Evolutionary conservation across 1,140 invertebrate species (phyloP).

Genomic region (Odontomachus brunneus): DNA sequence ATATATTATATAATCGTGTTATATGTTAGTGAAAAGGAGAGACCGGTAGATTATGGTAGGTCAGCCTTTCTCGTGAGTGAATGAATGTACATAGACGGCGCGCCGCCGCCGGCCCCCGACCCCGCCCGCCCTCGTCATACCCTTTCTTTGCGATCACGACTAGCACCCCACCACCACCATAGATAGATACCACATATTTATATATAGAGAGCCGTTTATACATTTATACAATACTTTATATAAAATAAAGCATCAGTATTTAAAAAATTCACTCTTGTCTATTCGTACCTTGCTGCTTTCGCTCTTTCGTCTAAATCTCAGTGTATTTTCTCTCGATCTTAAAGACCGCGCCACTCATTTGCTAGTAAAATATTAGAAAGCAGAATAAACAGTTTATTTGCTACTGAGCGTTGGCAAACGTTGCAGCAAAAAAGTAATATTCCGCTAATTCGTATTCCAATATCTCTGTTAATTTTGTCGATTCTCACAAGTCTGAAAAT

Average conservation of each 20-base stretch:
- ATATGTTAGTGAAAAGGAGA: conserved; percentile 83
- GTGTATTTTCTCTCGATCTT: not conserved
- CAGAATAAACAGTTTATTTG: not conserved
- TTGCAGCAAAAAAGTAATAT: not conserved
- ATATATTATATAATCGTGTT: conserved; percentile 81
- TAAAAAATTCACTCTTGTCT: conserved; percentile 82
- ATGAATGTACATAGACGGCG: conserved; percentile 86
- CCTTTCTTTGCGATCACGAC: conserved; percentile 85
- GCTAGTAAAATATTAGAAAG: not conserved
- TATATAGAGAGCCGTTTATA: conserved; percentile 83
- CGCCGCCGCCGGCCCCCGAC: conserved; percentile 84
- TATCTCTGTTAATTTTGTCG: no score
- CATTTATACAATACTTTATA: conserved; percentile 87
- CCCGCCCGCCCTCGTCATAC: conserved; percentile 84
- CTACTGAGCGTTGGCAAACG: not conserved
- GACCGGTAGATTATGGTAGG: conserved; percentile 85
- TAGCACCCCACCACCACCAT: conserved; percentile 85
- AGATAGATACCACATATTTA: conserved; percentile 86
- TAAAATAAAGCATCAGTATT: conserved; percentile 87
- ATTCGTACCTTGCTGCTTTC: conserved; percentile 8
- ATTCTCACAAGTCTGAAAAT: no score
- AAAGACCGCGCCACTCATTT: not conserved
- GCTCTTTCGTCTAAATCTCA: not conserved
- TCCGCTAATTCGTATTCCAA: not conserved
- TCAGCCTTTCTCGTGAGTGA: conserved; percentile 84